These are phyloP conservation scores for Lasioglossum calceatum DNA, from an alignment of 2,888 invertebrate species.

Conservation along the genomic window DNA sequence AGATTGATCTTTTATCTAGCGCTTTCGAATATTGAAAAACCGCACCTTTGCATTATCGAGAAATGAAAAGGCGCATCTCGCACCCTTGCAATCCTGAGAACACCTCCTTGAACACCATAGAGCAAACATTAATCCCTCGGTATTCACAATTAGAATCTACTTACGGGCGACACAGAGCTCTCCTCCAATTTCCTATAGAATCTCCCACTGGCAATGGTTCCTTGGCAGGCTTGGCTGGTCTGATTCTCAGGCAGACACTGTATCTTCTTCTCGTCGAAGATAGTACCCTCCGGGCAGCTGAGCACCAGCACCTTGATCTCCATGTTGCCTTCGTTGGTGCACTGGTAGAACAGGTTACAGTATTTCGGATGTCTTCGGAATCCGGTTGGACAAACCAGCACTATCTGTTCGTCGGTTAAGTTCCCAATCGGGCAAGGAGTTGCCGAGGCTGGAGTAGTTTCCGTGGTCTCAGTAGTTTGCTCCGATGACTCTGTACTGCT, in stretches of 20 bases:
- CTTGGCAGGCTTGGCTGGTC: slow-evolving; percentile 86
- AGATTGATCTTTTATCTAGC: no score
- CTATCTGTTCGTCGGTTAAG: slow-evolving; percentile 89
- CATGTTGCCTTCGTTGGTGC: slow-evolving; percentile 88
- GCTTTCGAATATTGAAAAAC: no score
- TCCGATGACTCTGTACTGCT: not conserved
- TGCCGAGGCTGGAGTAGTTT: not conserved
- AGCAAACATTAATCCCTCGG: no score
- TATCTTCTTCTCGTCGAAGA: slow-evolving; percentile 90
- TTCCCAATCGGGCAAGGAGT: slow-evolving; percentile 82
- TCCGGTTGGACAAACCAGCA: slow-evolving; percentile 92
- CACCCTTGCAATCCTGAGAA: no score
- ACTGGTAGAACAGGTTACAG: slow-evolving; percentile 94
- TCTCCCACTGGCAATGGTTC: slow-evolving; percentile 86
- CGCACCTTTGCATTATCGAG: no score
- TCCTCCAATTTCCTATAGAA: slow-evolving; percentile 86
- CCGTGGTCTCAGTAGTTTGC: not conserved
- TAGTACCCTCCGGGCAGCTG: slow-evolving; percentile 91
- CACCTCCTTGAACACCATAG: no score
- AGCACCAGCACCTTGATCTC: slow-evolving; percentile 91
- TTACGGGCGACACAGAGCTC: slow-evolving; percentile 87
- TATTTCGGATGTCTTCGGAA: slow-evolving; percentile 93
- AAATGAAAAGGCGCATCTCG: no score
- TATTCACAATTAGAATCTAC: slow-evolving; percentile 70
- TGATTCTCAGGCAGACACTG: slow-evolving; percentile 89